phyloP scores from a whole-genome alignment of 2,888 invertebrate species.

The Rhyacophila evoluta region DNA sequence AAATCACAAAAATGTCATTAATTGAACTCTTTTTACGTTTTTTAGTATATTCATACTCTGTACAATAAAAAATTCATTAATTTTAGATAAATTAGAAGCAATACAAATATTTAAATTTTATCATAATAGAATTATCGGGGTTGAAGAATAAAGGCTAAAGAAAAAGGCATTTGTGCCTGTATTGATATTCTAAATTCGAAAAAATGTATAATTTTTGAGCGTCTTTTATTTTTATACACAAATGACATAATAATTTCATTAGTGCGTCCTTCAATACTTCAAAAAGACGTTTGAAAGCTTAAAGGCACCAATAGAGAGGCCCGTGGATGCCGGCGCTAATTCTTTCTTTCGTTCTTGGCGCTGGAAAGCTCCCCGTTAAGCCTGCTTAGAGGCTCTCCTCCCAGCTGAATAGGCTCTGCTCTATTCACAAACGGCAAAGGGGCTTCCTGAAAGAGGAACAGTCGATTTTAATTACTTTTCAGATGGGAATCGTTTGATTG shows the following conservation, averaged over 20 bases:
- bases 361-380: slow-evolving; percentile 20
- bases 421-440: slow-evolving; percentile 35
- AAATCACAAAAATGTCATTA: no score
- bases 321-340: neutral
- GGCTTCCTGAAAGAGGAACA: slow-evolving; percentile 46
- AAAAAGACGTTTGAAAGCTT: slow-evolving; percentile 13
- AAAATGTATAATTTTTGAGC: neutral
- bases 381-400: slow-evolving; percentile 20
- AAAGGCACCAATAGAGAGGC: neutral
- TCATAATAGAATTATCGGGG: no score
- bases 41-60: no score
- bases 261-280: slow-evolving; percentile 9
- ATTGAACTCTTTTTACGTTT: no score
- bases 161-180: no score
- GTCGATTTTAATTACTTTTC: slow-evolving; percentile 53
- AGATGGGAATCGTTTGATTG: slow-evolving; percentile 42
- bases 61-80: no score
- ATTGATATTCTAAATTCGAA: neutral
- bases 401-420: slow-evolving; percentile 33
- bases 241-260: slow-evolving; percentile 18
- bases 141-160: no score
- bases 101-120: no score
- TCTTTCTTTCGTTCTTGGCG: neutral
- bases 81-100: no score
- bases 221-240: neutral